These are phyloP conservation scores for Helleia helle DNA, from an alignment of 2,888 invertebrate species.

Conservation along the genomic window DNA sequence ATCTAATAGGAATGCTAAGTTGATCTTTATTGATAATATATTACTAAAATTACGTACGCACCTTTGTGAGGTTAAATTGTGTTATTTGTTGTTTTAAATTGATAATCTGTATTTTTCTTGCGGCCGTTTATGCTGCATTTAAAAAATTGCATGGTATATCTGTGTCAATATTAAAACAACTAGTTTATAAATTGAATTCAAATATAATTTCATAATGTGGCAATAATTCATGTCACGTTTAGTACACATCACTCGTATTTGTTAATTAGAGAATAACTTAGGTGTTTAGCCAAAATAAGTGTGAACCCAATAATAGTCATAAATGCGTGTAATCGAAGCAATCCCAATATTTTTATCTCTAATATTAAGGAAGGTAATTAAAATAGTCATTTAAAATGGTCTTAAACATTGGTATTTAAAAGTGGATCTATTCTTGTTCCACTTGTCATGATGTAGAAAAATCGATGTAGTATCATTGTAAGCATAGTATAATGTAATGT, in stretches of 20 bases:
- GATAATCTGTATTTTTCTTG: not conserved
- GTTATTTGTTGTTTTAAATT: not conserved
- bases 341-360: not conserved
- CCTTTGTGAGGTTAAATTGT: not conserved
- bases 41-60: not conserved
- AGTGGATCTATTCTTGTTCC: constrained; percentile 8
- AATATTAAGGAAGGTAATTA: constrained; percentile 1
- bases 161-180: not conserved
- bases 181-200: not conserved
- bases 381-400: not conserved
- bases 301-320: not conserved
- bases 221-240: too few species aligned
- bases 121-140: too few species aligned
- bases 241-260: not conserved
- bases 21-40: not conserved
- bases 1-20: not conserved
- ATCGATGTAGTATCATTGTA: constrained; percentile 22
- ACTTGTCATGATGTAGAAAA: constrained; percentile 13
- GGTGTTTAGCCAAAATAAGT: not conserved
- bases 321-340: constrained; percentile 1
- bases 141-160: not conserved
- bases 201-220: not conserved
- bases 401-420: constrained; percentile 2
- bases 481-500: constrained; percentile 15
- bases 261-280: not conserved